Percentiles rank a stretch among this genome's conserved stretches.
Evolutionary conservation across 2,113 vertebrate genomes (phyloP).

Genomic region (Casuarius casuarius): DNA sequence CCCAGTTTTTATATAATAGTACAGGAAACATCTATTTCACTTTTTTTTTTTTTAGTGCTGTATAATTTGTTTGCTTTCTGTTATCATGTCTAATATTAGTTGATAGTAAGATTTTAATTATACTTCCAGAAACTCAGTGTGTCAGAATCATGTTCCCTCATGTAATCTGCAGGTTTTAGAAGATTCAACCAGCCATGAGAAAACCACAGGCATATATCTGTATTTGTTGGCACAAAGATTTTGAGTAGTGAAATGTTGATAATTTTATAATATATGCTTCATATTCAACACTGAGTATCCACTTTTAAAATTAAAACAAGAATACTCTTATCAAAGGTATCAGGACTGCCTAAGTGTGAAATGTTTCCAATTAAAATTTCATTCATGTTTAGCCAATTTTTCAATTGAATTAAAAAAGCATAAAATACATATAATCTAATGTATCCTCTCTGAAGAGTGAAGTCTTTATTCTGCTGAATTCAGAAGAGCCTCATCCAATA

Average conservation of each 20-base stretch:
- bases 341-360: constrained; percentile 77
- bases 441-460: constrained; percentile 78
- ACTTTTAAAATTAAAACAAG: constrained; percentile 63
- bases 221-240: constrained; percentile 28
- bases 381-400: constrained; percentile 85
- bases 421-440: constrained; percentile 83
- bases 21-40: neutral
- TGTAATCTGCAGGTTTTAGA: neutral
- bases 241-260: constrained; percentile 40
- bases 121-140: neutral
- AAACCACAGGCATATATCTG: neutral
- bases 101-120: neutral
- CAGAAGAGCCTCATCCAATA: constrained; percentile 81
- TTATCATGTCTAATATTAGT: neutral
- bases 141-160: neutral
- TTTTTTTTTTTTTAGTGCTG: neutral
- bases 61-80: neutral
- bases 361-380: constrained; percentile 86
- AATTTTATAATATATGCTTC: constrained; percentile 56
- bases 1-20: neutral
- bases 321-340: constrained; percentile 78
- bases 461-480: constrained; percentile 82
- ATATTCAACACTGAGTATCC: constrained; percentile 29
- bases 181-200: neutral
- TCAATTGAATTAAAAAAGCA: constrained; percentile 85